A percentile compares a stretch with the other conserved stretches of the same genome.
These are phyloP conservation scores for Coccyzus lansbergi DNA, from an alignment of 2,797 vertebrate genomes.

Conservation along the genomic window DNA sequence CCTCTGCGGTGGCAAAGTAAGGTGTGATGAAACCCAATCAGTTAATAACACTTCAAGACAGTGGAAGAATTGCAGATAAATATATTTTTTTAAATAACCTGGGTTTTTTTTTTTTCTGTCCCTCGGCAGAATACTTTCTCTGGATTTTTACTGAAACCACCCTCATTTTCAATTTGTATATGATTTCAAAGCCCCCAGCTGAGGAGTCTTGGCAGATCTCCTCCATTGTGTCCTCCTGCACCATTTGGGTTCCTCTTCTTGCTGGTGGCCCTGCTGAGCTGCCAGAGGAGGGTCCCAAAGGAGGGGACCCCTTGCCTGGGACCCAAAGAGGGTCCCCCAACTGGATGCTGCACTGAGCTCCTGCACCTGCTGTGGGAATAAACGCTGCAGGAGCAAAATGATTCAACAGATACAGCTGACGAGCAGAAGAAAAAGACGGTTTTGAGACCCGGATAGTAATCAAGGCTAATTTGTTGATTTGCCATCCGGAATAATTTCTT, in stretches of 20 bases:
- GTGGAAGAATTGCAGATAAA: constrained; percentile 35
- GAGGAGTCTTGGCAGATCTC: not conserved
- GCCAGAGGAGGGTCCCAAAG: not conserved
- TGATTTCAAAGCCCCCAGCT: not conserved
- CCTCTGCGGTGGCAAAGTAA: not conserved
- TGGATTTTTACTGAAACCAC: not conserved
- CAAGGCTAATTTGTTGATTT: constrained; percentile 58
- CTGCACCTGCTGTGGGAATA: accelerated
- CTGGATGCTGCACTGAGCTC: accelerated
- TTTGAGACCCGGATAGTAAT: constrained; percentile 22
- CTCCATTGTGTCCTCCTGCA: not conserved
- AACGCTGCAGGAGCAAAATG: not conserved
- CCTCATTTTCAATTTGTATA: accelerated
- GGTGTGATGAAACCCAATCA: constrained; percentile 57
- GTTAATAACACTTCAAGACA: constrained; percentile 35
- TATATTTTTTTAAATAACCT: not conserved
- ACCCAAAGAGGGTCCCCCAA: not conserved
- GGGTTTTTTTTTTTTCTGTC: not conserved
- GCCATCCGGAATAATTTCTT: constrained; percentile 66
- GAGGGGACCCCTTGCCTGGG: not conserved
- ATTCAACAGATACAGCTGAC: not conserved
- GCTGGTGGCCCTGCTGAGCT: not conserved
- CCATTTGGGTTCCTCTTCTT: accelerated
- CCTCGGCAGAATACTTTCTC: not conserved
- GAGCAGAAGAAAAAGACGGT: not conserved